Evolutionary conservation across 2,888 invertebrate genomes (phyloP).

Genomic region (Nymphalis urticae): DNA sequence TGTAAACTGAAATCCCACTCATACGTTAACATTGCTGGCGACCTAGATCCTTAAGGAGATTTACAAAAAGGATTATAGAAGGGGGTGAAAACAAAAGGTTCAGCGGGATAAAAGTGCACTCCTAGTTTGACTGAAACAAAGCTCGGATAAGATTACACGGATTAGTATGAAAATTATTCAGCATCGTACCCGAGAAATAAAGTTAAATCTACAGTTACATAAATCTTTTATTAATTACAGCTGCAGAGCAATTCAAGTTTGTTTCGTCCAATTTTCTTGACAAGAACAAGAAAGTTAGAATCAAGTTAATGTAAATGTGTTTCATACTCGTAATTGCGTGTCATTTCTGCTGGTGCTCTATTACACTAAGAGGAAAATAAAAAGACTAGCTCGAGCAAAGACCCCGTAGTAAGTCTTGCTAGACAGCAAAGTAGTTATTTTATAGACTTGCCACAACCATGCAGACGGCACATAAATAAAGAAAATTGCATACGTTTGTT

Average conservation of each 20-base stretch:
- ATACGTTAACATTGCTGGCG: constrained; percentile 2
- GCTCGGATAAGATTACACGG: constrained; percentile 7
- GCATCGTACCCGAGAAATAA: constrained; percentile 14
- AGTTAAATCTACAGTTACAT: constrained; percentile 17
- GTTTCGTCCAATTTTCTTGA: constrained; percentile 23
- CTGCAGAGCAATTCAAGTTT: constrained; percentile 22
- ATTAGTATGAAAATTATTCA: constrained; percentile 19
- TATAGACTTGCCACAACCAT: constrained; percentile 6
- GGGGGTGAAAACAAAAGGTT: constrained; percentile 26
- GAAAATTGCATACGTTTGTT: not conserved
- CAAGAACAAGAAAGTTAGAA: constrained; percentile 21
- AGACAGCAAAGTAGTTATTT: not conserved
- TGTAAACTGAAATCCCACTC: not conserved
- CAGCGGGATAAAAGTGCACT: constrained; percentile 27
- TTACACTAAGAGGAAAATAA: constrained; percentile 18
- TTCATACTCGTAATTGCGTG: constrained; percentile 27
- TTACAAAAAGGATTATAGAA: constrained; percentile 23
- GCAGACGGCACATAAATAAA: constrained; percentile 5
- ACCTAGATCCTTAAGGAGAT: constrained; percentile 21
- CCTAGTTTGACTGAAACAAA: constrained; percentile 14
- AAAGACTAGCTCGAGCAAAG: constrained; percentile 8
- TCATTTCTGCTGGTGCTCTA: constrained; percentile 14
- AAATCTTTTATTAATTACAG: constrained; percentile 25
- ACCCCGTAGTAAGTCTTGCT: not conserved
- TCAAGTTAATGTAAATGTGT: constrained; percentile 21